Percentiles rank a stretch among this genome's conserved stretches.
Conservation (phyloP, 1,140 invertebrate genomes). For the Diabrotica undecimpunctata region DNA sequence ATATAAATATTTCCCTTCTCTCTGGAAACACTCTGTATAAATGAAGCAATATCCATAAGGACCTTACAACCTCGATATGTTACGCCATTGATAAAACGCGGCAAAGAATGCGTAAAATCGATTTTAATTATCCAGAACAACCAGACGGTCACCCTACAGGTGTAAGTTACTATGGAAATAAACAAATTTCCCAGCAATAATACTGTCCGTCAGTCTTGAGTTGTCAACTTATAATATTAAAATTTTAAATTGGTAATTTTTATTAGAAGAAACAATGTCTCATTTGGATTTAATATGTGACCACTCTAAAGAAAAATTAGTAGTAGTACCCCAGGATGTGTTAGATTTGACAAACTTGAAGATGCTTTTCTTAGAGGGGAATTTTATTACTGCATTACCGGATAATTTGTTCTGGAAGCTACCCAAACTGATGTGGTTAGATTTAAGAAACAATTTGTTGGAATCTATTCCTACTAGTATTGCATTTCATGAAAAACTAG, state of each 20-base stretch:
- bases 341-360: constrained; percentile 39
- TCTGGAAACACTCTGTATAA: too few species aligned
- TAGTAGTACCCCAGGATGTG: constrained; percentile 32
- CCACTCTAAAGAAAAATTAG: constrained; percentile 36
- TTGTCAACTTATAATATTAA: neutral
- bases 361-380: constrained; percentile 47
- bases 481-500: constrained; percentile 43
- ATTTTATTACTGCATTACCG: constrained; percentile 39
- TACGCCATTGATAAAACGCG: too few species aligned
- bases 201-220: neutral
- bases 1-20: too few species aligned
- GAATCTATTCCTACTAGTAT: constrained; percentile 40
- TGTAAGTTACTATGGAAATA: constrained; percentile 1
- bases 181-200: neutral
- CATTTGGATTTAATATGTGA: constrained; percentile 38
- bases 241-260: neutral
- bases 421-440: constrained; percentile 45
- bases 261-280: constrained; percentile 29
- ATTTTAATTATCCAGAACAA: neutral
- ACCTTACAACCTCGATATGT: too few species aligned
- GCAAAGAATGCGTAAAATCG: neutral
- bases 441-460: constrained; percentile 46
- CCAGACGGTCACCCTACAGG: neutral
- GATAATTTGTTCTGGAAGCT: constrained; percentile 44
- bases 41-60: too few species aligned